Evolutionary conservation across 2,113 vertebrate genomes (phyloP), one percentile per base, ranked within the genome.

Genomic region (Albula goreensis): DNA sequence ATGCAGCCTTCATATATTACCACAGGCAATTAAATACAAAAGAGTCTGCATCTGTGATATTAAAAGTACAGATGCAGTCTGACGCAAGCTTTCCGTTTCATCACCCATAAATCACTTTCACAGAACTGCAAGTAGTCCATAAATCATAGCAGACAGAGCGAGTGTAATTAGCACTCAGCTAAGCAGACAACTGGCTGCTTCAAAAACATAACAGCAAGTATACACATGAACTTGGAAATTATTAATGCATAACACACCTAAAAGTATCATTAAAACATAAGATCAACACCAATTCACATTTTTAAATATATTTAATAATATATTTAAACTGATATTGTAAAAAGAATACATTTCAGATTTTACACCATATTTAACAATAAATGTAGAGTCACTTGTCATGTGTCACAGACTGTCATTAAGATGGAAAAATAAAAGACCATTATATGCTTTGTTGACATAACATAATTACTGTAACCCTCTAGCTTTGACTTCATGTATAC

Each of bases 71-170:
- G 87, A 83, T 90, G 86, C 87, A 87, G 91, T 89, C 80, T 85
- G 82, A 87, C 86, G 88, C 88, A 87, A 85, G 86, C 82, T 89
- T 92, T 92, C 88, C 78, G 87, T 81, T 89, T 91, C 92, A 92
- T 95, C 93, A 93, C 93, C 89, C 91, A 93, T 95, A 92, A 85
- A 96, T 95, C 92, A 94, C 92, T 94, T 95, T 93, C 93, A 95
- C 91, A 88, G 6, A 89, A 88, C 88, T 91, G 53, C 80, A 80
- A 25, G 86, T 89, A 90, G 92, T 87, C 88, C 92, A 96, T 97
- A 96, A 96, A 98, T 98, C 96, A 97, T 82, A 84, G 52, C 70
- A 92, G 95, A 97, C 95, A 96, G 96, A 97, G 97, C 95, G 95
- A 95, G 95, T 94, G 94, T 96, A 97, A 97, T 97, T 96, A 96